Evolutionary conservation across 2,888 invertebrate genomes (phyloP), one percentile per base, ranked within the genome.

Genomic region (Argyra leucocephala): DNA sequence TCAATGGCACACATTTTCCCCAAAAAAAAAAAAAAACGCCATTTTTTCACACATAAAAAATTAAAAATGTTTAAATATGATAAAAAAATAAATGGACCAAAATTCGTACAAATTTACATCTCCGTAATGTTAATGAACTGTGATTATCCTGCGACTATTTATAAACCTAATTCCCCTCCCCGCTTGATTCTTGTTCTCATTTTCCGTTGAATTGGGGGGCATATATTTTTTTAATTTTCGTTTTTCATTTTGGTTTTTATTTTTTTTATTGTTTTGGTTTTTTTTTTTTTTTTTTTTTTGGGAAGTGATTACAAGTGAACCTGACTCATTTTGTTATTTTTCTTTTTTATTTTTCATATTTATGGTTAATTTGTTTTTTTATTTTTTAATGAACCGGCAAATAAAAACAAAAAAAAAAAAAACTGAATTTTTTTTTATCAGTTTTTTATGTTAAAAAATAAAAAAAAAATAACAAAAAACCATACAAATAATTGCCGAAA

Each of bases 361-460:
- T 48, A 48, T 48, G 48, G 48, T 48, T 48, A 48, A 48, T 48
- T 48, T 48, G 48, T n/a, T 48, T 48, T 31, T 31, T 31, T 18
- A 15, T 48, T 48, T 48, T 48, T n/a, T 18, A 48, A 48, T 48
- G 31, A 31, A 31, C 31, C 31, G 31, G 31, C 31, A 31, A 31
- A 10, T 12, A 12, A 10, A 12, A 31, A 10, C 31, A 12, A 10
- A 12, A 31, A 31, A 31, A 31, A n/a, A 31, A 26, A 31, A 31
- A 3, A 31, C 12, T 31, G n/a, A n/a, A n/a, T n/a, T n/a, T n/a
- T n/a, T n/a, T n/a, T n/a, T n/a, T n/a, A n/a, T n/a, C n/a, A n/a
- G n/a, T n/a, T n/a, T n/a, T n/a, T n/a, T n/a, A 10, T 31, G 31
- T 31, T n/a, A 31, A 31, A 31, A 31, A 31, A 31, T 1, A 31